These are phyloP conservation scores for Montifringilla adamsi DNA, from an alignment of 2,113 vertebrate species.

Conservation along the genomic window DNA sequence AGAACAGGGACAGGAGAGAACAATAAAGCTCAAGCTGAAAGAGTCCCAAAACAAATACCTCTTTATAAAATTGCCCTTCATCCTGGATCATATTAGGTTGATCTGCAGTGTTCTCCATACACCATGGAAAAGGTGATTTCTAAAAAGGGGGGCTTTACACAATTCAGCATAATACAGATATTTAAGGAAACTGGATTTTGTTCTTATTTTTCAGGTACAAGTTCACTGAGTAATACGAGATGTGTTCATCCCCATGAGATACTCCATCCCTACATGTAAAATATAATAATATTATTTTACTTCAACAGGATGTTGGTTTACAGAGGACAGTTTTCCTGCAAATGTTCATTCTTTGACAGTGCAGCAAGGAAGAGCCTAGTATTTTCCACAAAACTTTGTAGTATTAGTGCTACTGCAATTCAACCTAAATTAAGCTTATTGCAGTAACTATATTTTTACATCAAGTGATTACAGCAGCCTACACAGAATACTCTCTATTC, in stretches of 20 bases:
- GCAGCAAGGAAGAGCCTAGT: background rate
- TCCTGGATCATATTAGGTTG: background rate
- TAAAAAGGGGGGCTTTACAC: background rate
- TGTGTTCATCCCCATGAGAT: too few relatives aligned
- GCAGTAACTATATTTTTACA: background rate
- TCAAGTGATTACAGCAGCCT: background rate
- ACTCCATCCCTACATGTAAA: rapidly evolving
- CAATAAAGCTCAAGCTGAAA: background rate
- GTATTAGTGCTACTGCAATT: background rate
- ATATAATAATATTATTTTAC: background rate
- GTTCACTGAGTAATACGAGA: background rate
- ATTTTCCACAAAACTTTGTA: background rate
- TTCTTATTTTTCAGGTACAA: background rate
- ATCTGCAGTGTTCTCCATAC: background rate
- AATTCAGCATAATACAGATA: background rate
- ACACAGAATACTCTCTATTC: background rate
- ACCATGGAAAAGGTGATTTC: background rate
- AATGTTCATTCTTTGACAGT: background rate
- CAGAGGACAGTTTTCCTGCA: background rate
- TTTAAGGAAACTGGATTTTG: background rate
- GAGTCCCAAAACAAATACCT: background rate
- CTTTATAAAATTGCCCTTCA: background rate
- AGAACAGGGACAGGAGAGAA: background rate
- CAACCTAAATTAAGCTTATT: background rate
- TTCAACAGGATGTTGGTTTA: background rate